Percentiles rank a stretch among this genome's conserved stretches.
Conservation (phyloP, 2,797 vertebrate genomes). For the Phylloscopus collybita region DNA sequence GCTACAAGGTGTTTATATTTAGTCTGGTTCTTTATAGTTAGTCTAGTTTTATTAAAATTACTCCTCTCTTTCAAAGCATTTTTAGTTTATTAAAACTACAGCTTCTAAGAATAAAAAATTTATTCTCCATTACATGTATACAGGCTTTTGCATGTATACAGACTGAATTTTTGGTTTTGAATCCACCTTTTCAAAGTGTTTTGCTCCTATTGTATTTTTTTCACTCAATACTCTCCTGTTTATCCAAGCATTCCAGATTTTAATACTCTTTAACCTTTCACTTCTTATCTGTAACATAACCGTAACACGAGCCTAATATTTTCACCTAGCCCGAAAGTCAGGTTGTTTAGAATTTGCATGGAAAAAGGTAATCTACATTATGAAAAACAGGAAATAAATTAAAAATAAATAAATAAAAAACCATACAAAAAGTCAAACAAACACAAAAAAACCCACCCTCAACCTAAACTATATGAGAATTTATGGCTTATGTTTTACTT, state of each 20-base stretch:
- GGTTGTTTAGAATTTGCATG: not conserved
- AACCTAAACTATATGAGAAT: not conserved
- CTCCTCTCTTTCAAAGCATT: not conserved
- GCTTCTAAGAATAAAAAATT: not conserved
- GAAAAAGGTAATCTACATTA: not conserved
- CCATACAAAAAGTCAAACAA: not conserved
- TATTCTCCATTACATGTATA: not conserved
- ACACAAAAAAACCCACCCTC: not conserved
- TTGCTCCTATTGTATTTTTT: not conserved
- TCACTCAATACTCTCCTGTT: not conserved
- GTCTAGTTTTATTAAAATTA: not conserved
- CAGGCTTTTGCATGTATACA: not conserved
- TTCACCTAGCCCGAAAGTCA: not conserved
- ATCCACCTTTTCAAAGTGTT: slow-evolving; percentile 11
- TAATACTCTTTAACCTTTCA: not conserved
- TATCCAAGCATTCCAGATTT: not conserved
- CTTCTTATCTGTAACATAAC: not conserved
- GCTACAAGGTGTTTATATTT: not conserved
- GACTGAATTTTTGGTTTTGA: not conserved
- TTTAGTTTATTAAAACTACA: not conserved
- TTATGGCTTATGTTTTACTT: not conserved
- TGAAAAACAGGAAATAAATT: not conserved
- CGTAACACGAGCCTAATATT: not conserved
- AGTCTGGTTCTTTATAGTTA: not conserved
- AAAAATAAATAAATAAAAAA: no score